Evolutionary conservation across 92 coral and sea anemone species (phyloP).

Genomic region (Zoanthus solanderi): DNA sequence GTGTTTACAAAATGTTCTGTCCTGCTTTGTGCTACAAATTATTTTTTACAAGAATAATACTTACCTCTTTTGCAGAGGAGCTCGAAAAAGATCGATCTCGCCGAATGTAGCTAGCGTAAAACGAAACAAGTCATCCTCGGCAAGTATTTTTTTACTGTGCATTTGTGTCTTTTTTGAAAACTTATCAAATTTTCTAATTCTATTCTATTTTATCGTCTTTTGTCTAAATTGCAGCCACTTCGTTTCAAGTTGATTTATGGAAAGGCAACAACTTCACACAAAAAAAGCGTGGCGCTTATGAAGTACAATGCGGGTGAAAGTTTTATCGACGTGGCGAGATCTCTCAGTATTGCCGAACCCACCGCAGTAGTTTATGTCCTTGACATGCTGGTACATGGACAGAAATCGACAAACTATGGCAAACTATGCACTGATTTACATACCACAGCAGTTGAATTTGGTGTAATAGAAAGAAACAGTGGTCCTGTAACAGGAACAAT

Average conservation of each 20-base stretch:
- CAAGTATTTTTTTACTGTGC: slow-evolving; percentile 14
- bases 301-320: slow-evolving; percentile 7
- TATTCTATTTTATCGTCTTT: not conserved
- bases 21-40: slow-evolving; percentile 25
- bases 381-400: slow-evolving; percentile 9
- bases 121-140: slow-evolving; percentile 8
- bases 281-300: slow-evolving; percentile 20
- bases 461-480: slow-evolving; percentile 2
- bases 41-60: slow-evolving; percentile 16
- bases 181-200: slow-evolving; percentile 6
- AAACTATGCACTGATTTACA: slow-evolving; percentile 8
- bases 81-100: slow-evolving; percentile 23
- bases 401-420: slow-evolving; percentile 6
- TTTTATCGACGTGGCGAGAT: slow-evolving; percentile 1
- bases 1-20: slow-evolving; percentile 5
- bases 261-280: slow-evolving; percentile 12
- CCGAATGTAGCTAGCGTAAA: not conserved
- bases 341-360: slow-evolving; percentile 24
- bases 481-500: slow-evolving; percentile 14
- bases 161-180: slow-evolving; percentile 12
- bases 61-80: slow-evolving; percentile 17
- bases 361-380: slow-evolving; percentile 17
- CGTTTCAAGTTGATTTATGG: slow-evolving; percentile 11
- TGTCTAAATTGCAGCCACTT: slow-evolving; percentile 19
- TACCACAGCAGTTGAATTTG: slow-evolving; percentile 16